Conservation (phyloP, 1,140 invertebrate genomes). For the Ladona fulva region DNA sequence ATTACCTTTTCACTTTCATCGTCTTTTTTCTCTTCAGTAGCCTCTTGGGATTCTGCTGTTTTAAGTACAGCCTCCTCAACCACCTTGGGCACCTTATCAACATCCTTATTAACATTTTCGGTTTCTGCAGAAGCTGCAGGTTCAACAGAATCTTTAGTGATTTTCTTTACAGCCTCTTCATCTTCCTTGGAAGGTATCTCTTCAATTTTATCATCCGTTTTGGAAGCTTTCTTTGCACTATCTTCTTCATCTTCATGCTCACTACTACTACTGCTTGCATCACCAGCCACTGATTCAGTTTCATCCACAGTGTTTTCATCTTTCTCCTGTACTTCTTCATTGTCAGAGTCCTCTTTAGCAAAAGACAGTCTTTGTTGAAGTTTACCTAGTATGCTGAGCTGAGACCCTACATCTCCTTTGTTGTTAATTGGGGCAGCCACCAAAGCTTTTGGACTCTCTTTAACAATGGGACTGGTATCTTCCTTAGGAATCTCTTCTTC, state of each 20-base stretch:
- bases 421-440: not conserved
- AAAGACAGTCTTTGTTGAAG: slow-evolving; percentile 19
- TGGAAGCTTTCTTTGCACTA: not conserved
- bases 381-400: not conserved
- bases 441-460: not conserved
- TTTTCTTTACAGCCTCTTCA: not conserved
- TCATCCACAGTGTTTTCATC: slow-evolving; percentile 18
- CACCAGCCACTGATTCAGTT: slow-evolving; percentile 17
- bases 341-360: slow-evolving; percentile 7
- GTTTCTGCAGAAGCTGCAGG: not conserved
- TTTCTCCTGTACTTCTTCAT: slow-evolving; percentile 3
- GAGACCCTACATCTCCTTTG: not conserved
- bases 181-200: not conserved
- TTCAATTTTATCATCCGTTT: not conserved
- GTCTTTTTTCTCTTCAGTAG: too few species aligned
- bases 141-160: not conserved
- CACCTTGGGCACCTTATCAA: too few species aligned
- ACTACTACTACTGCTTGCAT: slow-evolving; percentile 20
- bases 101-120: not conserved
- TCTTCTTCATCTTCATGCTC: slow-evolving; percentile 22
- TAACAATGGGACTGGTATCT: too few species aligned
- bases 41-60: not conserved
- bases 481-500: too few species aligned
- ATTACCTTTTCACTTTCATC: too few species aligned
- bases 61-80: slow-evolving; percentile 2